Evolutionary conservation across 2,113 vertebrate species (phyloP), one percentile per base, ranked within the genome.

Genomic region (Boleophthalmus pectinirostris): DNA sequence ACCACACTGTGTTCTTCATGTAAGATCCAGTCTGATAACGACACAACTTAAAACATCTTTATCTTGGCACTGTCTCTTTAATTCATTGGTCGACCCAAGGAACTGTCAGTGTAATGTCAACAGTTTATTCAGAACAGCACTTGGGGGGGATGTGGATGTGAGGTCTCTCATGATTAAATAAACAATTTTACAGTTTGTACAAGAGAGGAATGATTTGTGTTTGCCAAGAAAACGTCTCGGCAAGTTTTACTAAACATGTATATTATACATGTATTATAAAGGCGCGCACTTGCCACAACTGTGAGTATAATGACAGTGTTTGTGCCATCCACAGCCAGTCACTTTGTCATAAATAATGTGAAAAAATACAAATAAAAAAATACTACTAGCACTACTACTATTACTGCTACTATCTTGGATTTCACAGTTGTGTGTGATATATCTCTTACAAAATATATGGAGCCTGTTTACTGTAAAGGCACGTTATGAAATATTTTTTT

Each of bases 101-200:
- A 35, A 64, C 33, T 43, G 61, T 64, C 61, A 64, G 61, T 8
- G 61, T 43, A 64, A 64, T 43, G 61, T 64, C 18, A 64, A 64
- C 61, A 64, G 61, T 64, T 43, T 43, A 38, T 43, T n/a, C 20
- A 13, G 20, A 64, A 13, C 18, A 64, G 33, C 61, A 64, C 61
- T 64, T 64, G 38, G 33, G 10, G 29, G 38, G 61, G 38, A 38
- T 64, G 60, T 35, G 18, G 29, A 63, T 35, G 61, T n/a, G 61
- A 38, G 58, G 60, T 63, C 60, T 63, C 60, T 63, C 60, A n/a
- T 38, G 35, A 64, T n/a, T 38, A 64, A 64, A 64, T 43, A 64
- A 64, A 64, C 61, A 11, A 33, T 43, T 64, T 38, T 64, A 21
- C 61, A 38, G 33, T 20, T 64, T 33, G 33, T 1, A 38, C 20